Conservation (phyloP, 2,888 invertebrate genomes). For the Zele albiditarsus region DNA sequence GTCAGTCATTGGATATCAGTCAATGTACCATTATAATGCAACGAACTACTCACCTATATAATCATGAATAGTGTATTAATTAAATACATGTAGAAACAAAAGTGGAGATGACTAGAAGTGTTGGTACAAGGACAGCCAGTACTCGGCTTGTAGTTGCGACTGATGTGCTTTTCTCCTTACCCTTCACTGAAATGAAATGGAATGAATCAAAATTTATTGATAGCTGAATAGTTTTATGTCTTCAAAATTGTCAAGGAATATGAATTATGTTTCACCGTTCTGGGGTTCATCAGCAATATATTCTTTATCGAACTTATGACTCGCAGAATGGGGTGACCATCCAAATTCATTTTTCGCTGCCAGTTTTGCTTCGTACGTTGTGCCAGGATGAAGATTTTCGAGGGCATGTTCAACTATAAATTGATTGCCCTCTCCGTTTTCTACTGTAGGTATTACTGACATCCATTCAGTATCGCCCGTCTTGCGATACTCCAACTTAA, state of each 20-base stretch:
- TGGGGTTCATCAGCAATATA: constrained; percentile 48
- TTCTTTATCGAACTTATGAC: constrained; percentile 57
- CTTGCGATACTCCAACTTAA: constrained; percentile 62
- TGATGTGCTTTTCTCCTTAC: constrained; percentile 10
- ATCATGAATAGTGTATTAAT: constrained; percentile 58
- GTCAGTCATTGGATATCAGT: background rate
- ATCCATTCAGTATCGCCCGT: constrained; percentile 57
- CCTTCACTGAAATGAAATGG: constrained; percentile 38
- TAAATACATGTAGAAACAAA: constrained; percentile 63
- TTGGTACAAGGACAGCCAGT: constrained; percentile 50
- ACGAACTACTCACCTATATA: constrained; percentile 63
- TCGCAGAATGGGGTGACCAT: constrained; percentile 61
- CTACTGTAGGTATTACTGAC: constrained; percentile 55
- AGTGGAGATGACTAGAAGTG: constrained; percentile 62
- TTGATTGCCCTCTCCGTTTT: constrained; percentile 55
- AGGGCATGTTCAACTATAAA: constrained; percentile 60
- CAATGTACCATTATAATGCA: too few species aligned
- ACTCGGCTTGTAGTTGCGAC: constrained; percentile 46
- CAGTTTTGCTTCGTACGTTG: constrained; percentile 61
- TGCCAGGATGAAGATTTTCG: constrained; percentile 56
- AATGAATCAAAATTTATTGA: too few species aligned
- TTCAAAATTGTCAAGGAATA: background rate
- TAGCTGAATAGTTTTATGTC: too few species aligned
- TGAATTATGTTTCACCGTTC: constrained; percentile 50
- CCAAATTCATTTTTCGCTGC: constrained; percentile 62